Evolutionary conservation across 2,888 invertebrate genomes (phyloP).

Genomic region (Phoenoteleia sp.): DNA sequence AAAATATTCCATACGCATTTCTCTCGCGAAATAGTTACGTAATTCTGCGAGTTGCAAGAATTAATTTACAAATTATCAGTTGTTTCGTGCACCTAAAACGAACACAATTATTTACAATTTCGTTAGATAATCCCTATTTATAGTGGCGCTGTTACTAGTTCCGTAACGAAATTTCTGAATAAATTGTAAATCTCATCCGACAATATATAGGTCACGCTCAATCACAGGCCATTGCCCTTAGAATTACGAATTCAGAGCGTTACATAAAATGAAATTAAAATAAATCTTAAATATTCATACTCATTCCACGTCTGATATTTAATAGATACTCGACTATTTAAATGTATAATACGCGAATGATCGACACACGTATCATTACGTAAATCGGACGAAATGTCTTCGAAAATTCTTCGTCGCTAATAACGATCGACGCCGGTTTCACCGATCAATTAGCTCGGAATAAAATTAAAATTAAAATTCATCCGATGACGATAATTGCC

Average conservation of each 20-base stretch:
- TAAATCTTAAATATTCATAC: conserved; percentile 46
- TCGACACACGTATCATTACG: conserved; percentile 34
- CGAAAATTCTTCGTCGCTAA: conserved; percentile 1
- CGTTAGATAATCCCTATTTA: conserved; percentile 16
- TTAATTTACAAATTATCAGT: background rate
- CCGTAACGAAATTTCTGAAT: conserved; percentile 6
- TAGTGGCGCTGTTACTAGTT: background rate
- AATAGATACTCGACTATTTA: conserved; percentile 35
- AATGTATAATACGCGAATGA: conserved; percentile 43
- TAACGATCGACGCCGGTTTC: no score
- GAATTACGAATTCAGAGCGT: conserved; percentile 28
- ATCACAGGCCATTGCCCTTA: conserved; percentile 14
- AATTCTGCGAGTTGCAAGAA: background rate
- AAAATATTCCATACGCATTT: conserved; percentile 13
- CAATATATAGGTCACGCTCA: conserved; percentile 32
- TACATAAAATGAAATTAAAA: conserved; percentile 48
- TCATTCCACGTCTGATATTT: conserved; percentile 48
- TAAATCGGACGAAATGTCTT: conserved; percentile 32
- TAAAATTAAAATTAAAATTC: background rate
- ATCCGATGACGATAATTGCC: no score
- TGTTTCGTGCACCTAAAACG: no score
- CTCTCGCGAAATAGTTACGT: background rate
- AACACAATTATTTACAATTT: background rate
- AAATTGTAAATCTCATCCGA: conserved; percentile 14
- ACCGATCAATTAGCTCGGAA: background rate